These are phyloP conservation scores for Campopleginae sp. DNA, from an alignment of 2,888 invertebrate species.

Conservation along the genomic window DNA sequence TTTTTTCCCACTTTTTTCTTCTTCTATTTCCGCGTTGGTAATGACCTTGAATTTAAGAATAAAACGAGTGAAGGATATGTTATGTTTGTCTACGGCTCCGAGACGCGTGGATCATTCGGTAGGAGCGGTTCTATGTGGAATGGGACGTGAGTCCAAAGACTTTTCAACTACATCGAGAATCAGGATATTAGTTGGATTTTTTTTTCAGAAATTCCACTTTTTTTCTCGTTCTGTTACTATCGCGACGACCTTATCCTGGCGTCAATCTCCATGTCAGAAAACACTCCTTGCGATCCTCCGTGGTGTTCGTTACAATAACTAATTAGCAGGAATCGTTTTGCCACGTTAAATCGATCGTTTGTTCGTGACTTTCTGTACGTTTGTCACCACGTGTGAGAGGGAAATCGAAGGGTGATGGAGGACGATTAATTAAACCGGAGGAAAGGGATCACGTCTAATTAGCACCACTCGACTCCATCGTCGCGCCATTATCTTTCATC, in stretches of 20 bases:
- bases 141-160: not conserved
- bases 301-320: constrained; percentile 62
- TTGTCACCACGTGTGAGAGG: constrained; percentile 43
- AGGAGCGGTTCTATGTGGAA: not conserved
- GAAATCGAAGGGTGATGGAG: constrained; percentile 25
- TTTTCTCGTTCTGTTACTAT: too few relatives aligned
- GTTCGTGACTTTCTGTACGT: constrained; percentile 60
- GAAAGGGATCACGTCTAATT: constrained; percentile 48
- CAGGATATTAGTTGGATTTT: not conserved
- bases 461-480: constrained; percentile 41
- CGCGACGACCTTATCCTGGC: constrained; percentile 26
- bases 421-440: constrained; percentile 60
- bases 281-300: constrained; percentile 4
- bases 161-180: not conserved
- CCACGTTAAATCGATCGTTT: constrained; percentile 63
- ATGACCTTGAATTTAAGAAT: constrained; percentile 45
- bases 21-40: constrained; percentile 18
- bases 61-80: not conserved
- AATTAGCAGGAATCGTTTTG: constrained; percentile 68
- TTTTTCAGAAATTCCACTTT: not conserved
- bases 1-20: not conserved
- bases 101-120: not conserved
- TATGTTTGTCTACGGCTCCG: not conserved
- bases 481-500: constrained; percentile 39
- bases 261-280: constrained; percentile 26